Evolutionary conservation across 2,113 vertebrate species (phyloP), one percentile per base, ranked within the genome.

Genomic region (Taurulus bubalis): DNA sequence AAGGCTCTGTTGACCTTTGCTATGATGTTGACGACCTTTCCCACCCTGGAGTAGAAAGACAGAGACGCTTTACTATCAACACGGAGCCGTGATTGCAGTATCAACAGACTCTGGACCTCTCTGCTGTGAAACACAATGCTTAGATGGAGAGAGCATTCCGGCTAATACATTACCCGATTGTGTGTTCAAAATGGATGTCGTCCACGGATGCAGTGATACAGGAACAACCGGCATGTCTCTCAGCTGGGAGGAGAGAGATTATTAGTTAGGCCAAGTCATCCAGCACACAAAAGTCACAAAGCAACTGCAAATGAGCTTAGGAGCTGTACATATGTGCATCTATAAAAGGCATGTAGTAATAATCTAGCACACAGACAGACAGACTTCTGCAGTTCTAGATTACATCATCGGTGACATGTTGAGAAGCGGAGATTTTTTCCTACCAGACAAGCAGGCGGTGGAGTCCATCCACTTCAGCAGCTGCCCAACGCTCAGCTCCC

Each of bases 401-500:
- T n/a, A 42, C 40, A 42, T 42, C 40, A 11, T 42, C 12, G 2
- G 40, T 42, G 3, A 42, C 9, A 24, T 12, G 22, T 9, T 55
- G 58, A 26, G 36, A 26, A 40, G 63, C 11, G 40, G 63, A 42
- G 30, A 34, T 38, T 12, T 42, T 26, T 34, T 36, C 92, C 93
- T 58, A 99, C 98, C 98, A 0, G 98, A 97, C 28, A 99, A 96
- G 84, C 98, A 99, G 89, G 98, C 98, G 0, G 97, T 96, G 18
- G 97, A 98, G 92, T 99, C 98, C 60, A 99, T 98, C 98, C 98
- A 99, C 73, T 99, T 99, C 66, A 99, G 97, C 92, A 99, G 95
- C 95, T 99, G 98, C 2, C 97, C 98, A 0, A 92, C 83, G 38
- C 97, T 97, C 91, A 99, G 96, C 88, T 99, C 96, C 0, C 94